Conservation (phyloP, 23 tunicate species). For the Diplosoma virens region DNA sequence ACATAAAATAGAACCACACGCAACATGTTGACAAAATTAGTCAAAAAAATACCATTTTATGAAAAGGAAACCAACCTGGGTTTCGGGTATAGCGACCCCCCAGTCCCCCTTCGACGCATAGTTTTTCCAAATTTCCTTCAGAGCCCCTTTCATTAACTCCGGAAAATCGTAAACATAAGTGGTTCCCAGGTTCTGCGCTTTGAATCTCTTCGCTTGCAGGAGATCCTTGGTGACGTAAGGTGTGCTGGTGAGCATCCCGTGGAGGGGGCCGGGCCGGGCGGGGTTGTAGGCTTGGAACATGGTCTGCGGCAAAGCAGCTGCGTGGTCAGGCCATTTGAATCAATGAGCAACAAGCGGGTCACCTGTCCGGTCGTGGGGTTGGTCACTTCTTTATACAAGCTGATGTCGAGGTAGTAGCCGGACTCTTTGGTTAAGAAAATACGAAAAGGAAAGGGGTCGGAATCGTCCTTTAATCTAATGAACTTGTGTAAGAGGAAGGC, state of each 20-base stretch:
- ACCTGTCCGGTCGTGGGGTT: conserved; percentile 85
- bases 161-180: conserved; percentile 98
- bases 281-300: conserved; percentile 82
- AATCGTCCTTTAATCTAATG: conserved; percentile 64
- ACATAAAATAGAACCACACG: background rate
- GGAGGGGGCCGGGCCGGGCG: conserved; percentile 77
- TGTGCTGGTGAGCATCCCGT: conserved; percentile 93
- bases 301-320: conserved; percentile 59
- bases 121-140: conserved; percentile 71
- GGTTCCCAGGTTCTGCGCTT: conserved; percentile 94
- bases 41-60: background rate
- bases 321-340: too few relatives aligned
- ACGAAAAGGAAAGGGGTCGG: conserved; percentile 74
- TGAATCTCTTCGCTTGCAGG: conserved; percentile 96
- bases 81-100: conserved; percentile 83
- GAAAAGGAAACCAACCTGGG: conserved; percentile 51
- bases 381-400: conserved; percentile 91
- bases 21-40: background rate
- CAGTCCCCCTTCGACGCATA: conserved; percentile 63
- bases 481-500: background rate
- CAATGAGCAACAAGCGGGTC: too few relatives aligned
- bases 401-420: conserved; percentile 90
- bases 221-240: conserved; percentile 97
- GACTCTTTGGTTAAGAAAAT: conserved; percentile 92
- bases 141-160: conserved; percentile 62